Evolutionary conservation across 2,797 vertebrate genomes (phyloP).

Genomic region (Spheniscus humboldti): DNA sequence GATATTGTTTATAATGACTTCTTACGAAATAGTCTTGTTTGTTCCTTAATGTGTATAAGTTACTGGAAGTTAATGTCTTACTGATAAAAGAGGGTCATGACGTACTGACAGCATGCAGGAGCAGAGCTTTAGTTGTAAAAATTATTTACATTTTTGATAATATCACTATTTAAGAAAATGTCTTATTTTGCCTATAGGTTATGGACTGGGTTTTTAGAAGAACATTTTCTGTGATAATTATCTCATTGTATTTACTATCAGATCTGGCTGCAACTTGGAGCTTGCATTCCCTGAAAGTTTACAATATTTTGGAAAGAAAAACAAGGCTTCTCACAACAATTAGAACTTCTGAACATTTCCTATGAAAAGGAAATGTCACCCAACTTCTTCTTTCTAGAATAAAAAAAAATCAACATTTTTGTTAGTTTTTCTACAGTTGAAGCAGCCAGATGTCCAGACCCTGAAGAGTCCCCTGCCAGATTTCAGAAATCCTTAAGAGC

Average conservation of each 20-base stretch:
- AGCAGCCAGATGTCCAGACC: not conserved
- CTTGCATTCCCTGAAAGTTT: not conserved
- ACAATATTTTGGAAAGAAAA: not conserved
- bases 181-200: not conserved
- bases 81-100: not conserved
- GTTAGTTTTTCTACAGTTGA: not conserved
- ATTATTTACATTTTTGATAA: not conserved
- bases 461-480: not conserved
- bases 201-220: not conserved
- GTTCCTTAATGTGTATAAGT: not conserved
- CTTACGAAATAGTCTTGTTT: not conserved
- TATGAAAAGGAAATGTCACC: not conserved
- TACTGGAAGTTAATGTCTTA: not conserved
- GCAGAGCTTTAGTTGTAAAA: not conserved
- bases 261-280: not conserved
- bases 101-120: not conserved
- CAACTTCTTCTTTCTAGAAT: not conserved
- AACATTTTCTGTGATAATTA: not conserved
- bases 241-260: not conserved
- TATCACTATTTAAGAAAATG: not conserved
- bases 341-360: not conserved
- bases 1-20: not conserved
- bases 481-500: not conserved
- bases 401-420: not conserved
- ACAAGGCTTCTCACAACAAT: not conserved